Evolutionary conservation across 2,888 invertebrate genomes (phyloP), one percentile per base, ranked within the genome.

Genomic region (Serrognathus titanus): DNA sequence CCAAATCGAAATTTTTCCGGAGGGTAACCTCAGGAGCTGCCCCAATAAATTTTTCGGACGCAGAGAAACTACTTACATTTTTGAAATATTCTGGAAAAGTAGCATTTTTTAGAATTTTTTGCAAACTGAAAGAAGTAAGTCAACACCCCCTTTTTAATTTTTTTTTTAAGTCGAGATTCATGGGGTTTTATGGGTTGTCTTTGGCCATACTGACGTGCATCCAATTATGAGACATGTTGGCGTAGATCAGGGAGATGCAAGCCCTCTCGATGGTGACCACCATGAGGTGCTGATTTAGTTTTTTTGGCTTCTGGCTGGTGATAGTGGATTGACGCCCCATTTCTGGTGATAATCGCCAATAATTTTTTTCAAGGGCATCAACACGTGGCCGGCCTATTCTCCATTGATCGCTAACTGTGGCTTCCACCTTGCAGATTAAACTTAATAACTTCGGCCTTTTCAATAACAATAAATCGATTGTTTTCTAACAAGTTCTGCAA

Each of bases 191-290:
- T 11, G 59, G 68, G 11, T 63, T 63, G 48, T 73, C 66, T 16
- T 67, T 63, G 1, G 71, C 66, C 10, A 69, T 69, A 80, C 82
- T 83, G 20, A 83, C 75, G 20, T 71, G 73, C 53, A 84, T 68
- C 66, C 71, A 76, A 58, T 78, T 74, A 11, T 68, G 69, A 0
- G 82, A 79, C 57, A 82, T 61, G 74, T 83, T 81, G 45, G 72
- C 75, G 63, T 81, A 81, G 60, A 80, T 79, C 37, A 80, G 75
- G 5, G 85, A 81, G 10, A 85, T 71, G 53, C 88, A 79, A 0
- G 85, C 81, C 43, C 87, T 87, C 64, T 81, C 80, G n/a, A 88
- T 63, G 1, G 74, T 77, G 1, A n/a, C n/a, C n/a, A 87, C 69
- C 7, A 79, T 78, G 31, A 88, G 73, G 57, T 82, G 80, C 55